These are phyloP conservation scores for Darevskia mixta DNA, from an alignment of 2,797 vertebrate species.

Conservation along the genomic window DNA sequence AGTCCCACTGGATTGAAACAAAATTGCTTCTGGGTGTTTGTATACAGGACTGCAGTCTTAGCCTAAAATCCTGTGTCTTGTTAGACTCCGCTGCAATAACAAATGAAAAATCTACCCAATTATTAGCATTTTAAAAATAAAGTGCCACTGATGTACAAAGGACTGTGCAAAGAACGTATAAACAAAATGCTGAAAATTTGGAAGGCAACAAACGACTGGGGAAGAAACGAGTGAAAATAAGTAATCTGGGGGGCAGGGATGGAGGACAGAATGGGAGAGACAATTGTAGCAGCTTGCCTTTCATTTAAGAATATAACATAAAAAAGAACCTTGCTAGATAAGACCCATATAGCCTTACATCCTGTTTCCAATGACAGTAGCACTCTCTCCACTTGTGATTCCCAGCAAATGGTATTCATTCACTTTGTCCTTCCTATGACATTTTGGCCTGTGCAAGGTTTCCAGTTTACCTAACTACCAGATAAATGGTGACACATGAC, in stretches of 20 bases:
- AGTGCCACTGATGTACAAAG: neutral
- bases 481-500: no score
- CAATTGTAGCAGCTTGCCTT: neutral
- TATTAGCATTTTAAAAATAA: neutral
- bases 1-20: neutral
- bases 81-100: neutral
- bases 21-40: neutral
- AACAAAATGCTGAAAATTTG: conserved; percentile 13
- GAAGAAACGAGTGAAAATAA: neutral
- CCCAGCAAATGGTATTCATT: neutral
- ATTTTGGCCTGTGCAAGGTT: neutral
- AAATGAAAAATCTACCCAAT: neutral
- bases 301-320: neutral
- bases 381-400: no score
- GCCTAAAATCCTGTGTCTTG: neutral
- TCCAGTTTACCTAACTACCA: neutral
- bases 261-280: neutral
- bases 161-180: neutral
- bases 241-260: neutral
- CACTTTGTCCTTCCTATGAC: neutral
- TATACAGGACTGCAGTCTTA: neutral
- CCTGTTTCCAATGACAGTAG: no score
- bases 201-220: neutral
- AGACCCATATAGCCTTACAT: no score
- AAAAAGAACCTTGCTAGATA: neutral